These are phyloP conservation scores for Orientallactaga bullata DNA, from an alignment of 2,113 vertebrate species.

Conservation along the genomic window DNA sequence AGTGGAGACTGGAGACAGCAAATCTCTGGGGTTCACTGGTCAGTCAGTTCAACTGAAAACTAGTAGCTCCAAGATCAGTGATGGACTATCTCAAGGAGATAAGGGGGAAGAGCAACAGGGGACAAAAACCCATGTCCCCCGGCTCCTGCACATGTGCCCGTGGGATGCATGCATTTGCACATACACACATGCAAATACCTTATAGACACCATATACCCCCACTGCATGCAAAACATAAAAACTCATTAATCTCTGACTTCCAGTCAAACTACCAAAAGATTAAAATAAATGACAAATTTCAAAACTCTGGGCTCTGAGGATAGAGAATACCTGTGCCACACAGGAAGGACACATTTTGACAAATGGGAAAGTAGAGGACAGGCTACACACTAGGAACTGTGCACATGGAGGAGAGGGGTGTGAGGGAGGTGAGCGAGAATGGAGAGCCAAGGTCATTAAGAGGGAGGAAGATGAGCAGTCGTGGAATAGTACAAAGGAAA, in stretches of 20 bases:
- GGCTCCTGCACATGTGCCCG: no score
- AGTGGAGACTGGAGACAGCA: no score
- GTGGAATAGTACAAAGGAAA: background rate
- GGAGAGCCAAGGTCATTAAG: background rate
- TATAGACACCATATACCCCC: no score
- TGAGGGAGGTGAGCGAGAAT: background rate
- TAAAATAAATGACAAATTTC: no score
- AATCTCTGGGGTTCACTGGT: no score
- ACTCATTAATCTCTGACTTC: background rate
- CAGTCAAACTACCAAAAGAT: background rate
- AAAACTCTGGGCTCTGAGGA: background rate
- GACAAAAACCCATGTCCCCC: no score
- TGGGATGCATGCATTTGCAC: no score
- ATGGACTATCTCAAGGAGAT: no score
- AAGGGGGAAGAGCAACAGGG: no score
- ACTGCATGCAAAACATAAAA: background rate
- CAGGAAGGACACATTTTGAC: background rate
- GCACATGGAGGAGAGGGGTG: background rate
- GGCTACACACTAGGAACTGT: background rate
- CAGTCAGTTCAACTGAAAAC: no score
- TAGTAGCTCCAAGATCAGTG: no score
- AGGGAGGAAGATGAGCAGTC: background rate
- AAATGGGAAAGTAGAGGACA: background rate
- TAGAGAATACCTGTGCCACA: background rate
- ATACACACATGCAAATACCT: no score